Percentiles rank a stretch among this genome's conserved stretches.
Evolutionary conservation across 2,888 invertebrate genomes (phyloP).

Genomic region (Nezara viridula): DNA sequence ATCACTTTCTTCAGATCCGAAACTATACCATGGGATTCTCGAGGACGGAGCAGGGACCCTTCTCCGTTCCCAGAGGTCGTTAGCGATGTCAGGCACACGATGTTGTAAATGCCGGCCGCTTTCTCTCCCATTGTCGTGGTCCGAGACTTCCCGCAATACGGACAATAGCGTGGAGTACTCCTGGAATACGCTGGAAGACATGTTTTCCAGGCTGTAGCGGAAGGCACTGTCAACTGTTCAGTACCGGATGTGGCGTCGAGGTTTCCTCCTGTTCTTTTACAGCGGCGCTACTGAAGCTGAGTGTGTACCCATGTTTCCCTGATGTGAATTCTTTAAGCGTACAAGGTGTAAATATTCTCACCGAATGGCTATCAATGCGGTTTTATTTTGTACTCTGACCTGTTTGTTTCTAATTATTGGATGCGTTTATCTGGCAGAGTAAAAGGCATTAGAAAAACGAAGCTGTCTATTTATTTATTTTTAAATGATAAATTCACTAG

Average conservation of each 20-base stretch:
- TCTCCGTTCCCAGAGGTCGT: constrained; percentile 18
- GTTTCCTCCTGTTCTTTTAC: not conserved
- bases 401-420: not conserved
- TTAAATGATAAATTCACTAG: not conserved
- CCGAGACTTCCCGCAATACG: constrained; percentile 8
- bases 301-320: not conserved
- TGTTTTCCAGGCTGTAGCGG: constrained; percentile 6
- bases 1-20: not conserved
- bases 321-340: constrained; percentile 2
- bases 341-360: not conserved
- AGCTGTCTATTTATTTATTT: not conserved
- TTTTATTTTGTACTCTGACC: not conserved
- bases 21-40: not conserved
- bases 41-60: not conserved
- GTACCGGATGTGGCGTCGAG: constrained; percentile 30
- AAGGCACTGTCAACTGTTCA: constrained; percentile 27
- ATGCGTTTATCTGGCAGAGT: not conserved
- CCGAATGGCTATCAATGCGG: not conserved
- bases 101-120: not conserved
- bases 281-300: constrained; percentile 7
- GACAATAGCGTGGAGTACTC: constrained; percentile 21
- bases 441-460: not conserved
- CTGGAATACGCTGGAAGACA: constrained; percentile 11
- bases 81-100: constrained; percentile 32
- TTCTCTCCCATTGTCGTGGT: constrained; percentile 24